Base-by-base conservation (phyloP, 1,140 invertebrate species). In the Scaptomyza graminum region DNA sequence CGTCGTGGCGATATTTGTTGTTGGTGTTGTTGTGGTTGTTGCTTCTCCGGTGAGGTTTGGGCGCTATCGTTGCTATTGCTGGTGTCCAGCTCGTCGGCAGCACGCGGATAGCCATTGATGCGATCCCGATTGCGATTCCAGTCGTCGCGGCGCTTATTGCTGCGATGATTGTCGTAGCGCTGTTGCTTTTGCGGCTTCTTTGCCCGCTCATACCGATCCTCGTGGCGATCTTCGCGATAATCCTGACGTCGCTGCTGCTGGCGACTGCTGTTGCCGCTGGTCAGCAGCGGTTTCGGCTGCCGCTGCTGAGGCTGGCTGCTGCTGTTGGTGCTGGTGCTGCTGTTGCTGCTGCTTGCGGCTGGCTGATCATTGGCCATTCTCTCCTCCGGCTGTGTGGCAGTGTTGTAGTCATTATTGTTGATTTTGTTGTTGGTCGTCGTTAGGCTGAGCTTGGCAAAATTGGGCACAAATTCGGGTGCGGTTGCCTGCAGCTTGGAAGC, bases 81-180 rank as follows among this genome's bases (percentile, higher is more conserved):
- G 5, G 85, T 88, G 25, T 90, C 90, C 50, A 91, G 62, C 15
- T 91, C 90, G 5, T 91, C 90, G 5, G 55, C 69, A 13, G 74
- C 77, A 2, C 82, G 51, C 0, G 82, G 62, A 75, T 73, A 91
- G 0, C 90, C 90, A 67, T 91, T 91, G 46, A 91, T 85, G 15
- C 90, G 80, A 54, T 91, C 90, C 16, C 90, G 69, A 71, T 91
- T 91, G 9, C 90, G 77, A 74, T 91, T 91, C 90, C 90, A 91
- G 57, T 91, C 90, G 49, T 91, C 90, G 50, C 90, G 88, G 3
- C 90, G 65, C n/a, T 91, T 91, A 16, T 91, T 91, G 56, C 90
- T 91, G 13, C 90, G 76, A 72, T 91, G 87, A 78, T 91, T 91
- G 57, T 91, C 90, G 39, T 91, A 90, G 51, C 88, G 88, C 28